Evolutionary conservation across 2,888 invertebrate species (phyloP).

Genomic region (Cyclophora albipunctata): DNA sequence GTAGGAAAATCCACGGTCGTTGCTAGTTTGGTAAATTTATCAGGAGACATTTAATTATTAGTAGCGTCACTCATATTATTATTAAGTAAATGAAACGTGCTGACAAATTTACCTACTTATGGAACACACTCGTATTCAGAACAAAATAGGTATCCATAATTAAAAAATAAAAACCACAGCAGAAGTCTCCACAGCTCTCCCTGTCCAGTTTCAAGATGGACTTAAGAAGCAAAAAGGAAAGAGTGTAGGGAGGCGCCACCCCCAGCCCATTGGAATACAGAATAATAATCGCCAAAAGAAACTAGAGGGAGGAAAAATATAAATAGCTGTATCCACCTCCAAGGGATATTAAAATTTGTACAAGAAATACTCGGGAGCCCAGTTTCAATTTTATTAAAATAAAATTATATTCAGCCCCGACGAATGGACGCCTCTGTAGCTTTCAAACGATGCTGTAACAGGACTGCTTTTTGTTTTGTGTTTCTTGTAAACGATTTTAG

Average conservation of each 20-base stretch:
- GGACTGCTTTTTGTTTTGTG: not conserved
- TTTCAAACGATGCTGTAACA: too few relatives aligned
- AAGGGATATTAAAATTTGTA: slow-evolving; percentile 70
- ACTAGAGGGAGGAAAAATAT: slow-evolving; percentile 69
- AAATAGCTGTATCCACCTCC: slow-evolving; percentile 66
- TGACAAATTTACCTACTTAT: too few relatives aligned
- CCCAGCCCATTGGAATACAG: slow-evolving; percentile 67
- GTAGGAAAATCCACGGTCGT: too few relatives aligned
- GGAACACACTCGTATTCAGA: too few relatives aligned
- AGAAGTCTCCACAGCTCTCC: slow-evolving; percentile 27
- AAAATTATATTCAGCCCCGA: slow-evolving; percentile 47
- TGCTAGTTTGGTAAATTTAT: too few relatives aligned
- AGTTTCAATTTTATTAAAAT: slow-evolving; percentile 62
- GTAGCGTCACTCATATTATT: too few relatives aligned
- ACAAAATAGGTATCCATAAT: too few relatives aligned
- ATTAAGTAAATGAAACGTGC: too few relatives aligned
- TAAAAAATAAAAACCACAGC: too few relatives aligned
- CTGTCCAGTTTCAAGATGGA: slow-evolving; percentile 68
- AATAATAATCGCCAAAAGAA: slow-evolving; percentile 76
- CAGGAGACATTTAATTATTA: too few relatives aligned
- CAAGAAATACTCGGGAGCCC: slow-evolving; percentile 43
- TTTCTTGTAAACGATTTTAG: not conserved
- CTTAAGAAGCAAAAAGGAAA: slow-evolving; percentile 77
- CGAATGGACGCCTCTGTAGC: slow-evolving; percentile 15
- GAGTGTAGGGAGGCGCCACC: slow-evolving; percentile 60